Evolutionary conservation across 2,888 invertebrate species (phyloP), one percentile per base, ranked within the genome.

Genomic region (Drosophila antonietae): DNA sequence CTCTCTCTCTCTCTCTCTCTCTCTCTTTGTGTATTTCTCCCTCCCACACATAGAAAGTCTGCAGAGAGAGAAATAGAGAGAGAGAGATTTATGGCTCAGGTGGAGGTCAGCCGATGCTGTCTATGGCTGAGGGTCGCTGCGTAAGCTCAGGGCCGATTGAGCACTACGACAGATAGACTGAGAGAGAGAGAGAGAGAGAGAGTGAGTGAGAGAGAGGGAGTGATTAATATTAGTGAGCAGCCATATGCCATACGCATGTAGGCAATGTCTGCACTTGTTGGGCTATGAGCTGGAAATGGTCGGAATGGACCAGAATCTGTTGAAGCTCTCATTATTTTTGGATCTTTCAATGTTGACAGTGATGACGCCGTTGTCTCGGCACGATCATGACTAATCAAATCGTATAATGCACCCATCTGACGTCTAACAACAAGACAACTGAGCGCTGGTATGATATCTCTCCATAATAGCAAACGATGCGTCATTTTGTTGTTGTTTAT

Each of bases 101-200:
- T 76, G 65, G 72, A 75, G 76, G 72, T 71, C 75, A 75, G 58
- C n/a, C 65, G 43, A 28, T 51, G 60, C 15, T 60, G 52, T 67
- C 61, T 71, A 23, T 51, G 58, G 5, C 51, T 68, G 68, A 55
- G 64, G 75, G 67, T 75, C 71, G 64, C 41, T 39, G 55, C 51
- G 51, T 52, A 23, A 55, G 55, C 57, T 56, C 74, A 74, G 57
- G 66, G 69, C 41, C 73, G 46, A 62, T 58, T 68, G 56, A 44
- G 33, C 43, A 37, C 31, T 31, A 5, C 41, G 55, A 41, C 12
- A 55, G 28, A 56, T 18, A 7, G 7, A 35, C 2, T 8, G 7
- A 33, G 3, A 12, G 12, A 6, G 31, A 31, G 15, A 31, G 9
- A 10, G 9, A 9, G n/a, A 31, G 31, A 12, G 31, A 31, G 49